Evolutionary conservation across 2,888 invertebrate genomes (phyloP).

Genomic region (Parnassius glacialis): DNA sequence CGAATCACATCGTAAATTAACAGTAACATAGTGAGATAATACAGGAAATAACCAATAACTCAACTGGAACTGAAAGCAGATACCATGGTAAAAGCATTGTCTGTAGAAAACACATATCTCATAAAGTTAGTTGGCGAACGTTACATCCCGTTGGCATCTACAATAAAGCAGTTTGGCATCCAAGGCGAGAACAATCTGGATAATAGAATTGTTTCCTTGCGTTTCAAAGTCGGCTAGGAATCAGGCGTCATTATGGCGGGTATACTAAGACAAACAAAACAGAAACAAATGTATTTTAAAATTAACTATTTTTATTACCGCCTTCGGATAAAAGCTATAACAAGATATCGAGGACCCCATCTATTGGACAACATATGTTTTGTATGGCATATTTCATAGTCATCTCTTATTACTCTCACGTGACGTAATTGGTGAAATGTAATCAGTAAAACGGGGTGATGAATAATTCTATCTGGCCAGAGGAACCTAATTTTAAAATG

Average conservation of each 20-base stretch:
- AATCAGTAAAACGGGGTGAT: too few species aligned
- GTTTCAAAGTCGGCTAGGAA: constrained; percentile 34
- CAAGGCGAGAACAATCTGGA: constrained; percentile 74
- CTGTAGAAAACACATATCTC: constrained; percentile 66
- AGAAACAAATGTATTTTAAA: constrained; percentile 3
- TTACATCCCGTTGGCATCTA: constrained; percentile 60
- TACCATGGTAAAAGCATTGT: constrained; percentile 62
- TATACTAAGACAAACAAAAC: constrained; percentile 18
- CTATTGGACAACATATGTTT: too few species aligned
- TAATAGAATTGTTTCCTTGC: constrained; percentile 70
- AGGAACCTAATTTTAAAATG: too few species aligned
- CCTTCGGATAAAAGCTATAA: neutral
- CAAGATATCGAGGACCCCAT: too few species aligned
- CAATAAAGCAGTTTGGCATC: constrained; percentile 70
- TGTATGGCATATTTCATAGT: too few species aligned
- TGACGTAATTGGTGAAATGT: too few species aligned
- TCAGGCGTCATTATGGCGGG: constrained; percentile 47
- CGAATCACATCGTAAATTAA: constrained; percentile 21
- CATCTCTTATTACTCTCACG: too few species aligned
- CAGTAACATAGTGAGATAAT: constrained; percentile 24
- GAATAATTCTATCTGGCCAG: too few species aligned
- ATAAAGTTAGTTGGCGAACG: constrained; percentile 73
- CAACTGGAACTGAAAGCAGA: constrained; percentile 46
- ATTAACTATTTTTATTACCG: neutral
- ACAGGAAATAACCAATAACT: constrained; percentile 61